These are phyloP conservation scores for Coregonus suidteri DNA, from an alignment of 2,797 vertebrate genomes.

Conservation along the genomic window DNA sequence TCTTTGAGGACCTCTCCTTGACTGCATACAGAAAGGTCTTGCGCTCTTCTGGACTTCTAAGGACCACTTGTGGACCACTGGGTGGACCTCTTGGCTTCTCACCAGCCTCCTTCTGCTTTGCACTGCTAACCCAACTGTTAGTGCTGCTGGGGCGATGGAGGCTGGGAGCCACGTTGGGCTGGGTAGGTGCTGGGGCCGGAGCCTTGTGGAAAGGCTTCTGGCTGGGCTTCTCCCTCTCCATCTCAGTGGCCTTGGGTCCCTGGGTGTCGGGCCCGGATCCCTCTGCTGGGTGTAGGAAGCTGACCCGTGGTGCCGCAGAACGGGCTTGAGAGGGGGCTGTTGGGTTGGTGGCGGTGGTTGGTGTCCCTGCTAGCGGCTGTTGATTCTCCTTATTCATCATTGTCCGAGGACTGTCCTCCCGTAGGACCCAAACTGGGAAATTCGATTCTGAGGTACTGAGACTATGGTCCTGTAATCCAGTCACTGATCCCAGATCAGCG, in stretches of 20 bases:
- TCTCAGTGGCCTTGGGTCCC: constrained; percentile 11
- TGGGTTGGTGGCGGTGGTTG: constrained; percentile 10
- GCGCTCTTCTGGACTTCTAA: constrained; percentile 33
- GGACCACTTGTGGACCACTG: not conserved
- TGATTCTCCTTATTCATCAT: constrained; percentile 42
- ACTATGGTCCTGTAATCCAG: constrained; percentile 9
- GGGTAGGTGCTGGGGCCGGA: constrained; percentile 10
- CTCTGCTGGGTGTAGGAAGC: constrained; percentile 43
- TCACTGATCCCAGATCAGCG: not conserved
- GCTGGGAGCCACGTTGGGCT: constrained; percentile 10
- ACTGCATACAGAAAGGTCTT: constrained; percentile 53
- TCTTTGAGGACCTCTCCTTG: constrained; percentile 48
- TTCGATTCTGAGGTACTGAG: constrained; percentile 5
- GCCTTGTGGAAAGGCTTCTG: constrained; percentile 34
- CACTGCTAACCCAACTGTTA: constrained; percentile 38
- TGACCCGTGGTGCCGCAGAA: constrained; percentile 17
- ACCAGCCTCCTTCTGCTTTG: constrained; percentile 46
- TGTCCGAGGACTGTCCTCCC: constrained; percentile 21
- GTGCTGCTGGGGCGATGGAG: constrained; percentile 1
- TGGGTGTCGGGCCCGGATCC: not conserved
- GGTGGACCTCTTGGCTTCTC: constrained; percentile 16
- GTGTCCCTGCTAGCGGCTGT: constrained; percentile 16
- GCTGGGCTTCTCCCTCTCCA: constrained; percentile 15
- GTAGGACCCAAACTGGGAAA: constrained; percentile 28
- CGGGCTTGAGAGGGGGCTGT: constrained; percentile 6